Conservation (phyloP, 2,888 invertebrate genomes). For the Lepidochrysops patricia region DNA sequence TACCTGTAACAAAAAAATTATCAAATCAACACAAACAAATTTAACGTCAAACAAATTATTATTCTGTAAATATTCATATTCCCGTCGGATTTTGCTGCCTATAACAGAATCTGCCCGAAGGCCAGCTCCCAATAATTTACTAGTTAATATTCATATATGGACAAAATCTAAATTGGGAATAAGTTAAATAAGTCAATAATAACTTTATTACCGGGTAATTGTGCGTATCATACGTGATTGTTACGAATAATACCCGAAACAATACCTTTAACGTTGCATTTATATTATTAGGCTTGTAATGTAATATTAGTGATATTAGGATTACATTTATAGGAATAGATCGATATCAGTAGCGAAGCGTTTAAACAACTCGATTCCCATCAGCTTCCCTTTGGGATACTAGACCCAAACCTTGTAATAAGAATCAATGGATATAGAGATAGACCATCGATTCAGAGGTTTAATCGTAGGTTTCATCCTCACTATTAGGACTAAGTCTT, state of each 20-base stretch:
- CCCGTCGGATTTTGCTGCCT: neutral
- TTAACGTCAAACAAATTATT: constrained; percentile 1
- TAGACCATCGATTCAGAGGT: too few species aligned
- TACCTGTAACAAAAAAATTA: constrained; percentile 28
- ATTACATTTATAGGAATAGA: too few species aligned
- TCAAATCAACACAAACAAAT: neutral
- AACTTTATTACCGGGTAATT: neutral
- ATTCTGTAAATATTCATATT: constrained; percentile 8
- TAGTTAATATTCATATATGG: constrained; percentile 10
- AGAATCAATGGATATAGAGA: too few species aligned
- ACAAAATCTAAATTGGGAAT: constrained; percentile 2
- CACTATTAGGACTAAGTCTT: too few species aligned
- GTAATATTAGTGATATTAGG: too few species aligned
- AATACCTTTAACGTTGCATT: neutral
- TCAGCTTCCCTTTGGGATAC: too few species aligned
- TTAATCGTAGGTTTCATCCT: too few species aligned
- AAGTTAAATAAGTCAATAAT: constrained; percentile 7
- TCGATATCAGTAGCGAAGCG: too few species aligned
- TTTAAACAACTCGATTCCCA: too few species aligned
- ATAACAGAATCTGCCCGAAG: constrained; percentile 5
- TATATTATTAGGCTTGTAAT: neutral
- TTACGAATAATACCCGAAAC: neutral
- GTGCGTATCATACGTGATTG: neutral
- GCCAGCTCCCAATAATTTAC: constrained; percentile 4
- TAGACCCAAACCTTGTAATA: too few species aligned